Conservation (phyloP, 2,888 invertebrate species). For the Platycheirus albimanus region DNA sequence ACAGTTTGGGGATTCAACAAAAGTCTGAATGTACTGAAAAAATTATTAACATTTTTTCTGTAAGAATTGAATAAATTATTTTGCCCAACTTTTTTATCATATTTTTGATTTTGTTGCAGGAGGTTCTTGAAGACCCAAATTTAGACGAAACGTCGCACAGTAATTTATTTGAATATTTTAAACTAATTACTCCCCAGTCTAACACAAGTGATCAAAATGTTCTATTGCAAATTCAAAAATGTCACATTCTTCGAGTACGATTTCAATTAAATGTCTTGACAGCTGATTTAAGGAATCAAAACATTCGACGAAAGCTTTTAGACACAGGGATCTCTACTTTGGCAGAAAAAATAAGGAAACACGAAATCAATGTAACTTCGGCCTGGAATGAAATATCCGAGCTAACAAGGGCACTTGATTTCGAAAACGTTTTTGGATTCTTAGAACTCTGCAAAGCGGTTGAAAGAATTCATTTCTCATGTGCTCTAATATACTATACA, state of each 20-base stretch:
- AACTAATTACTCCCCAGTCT: slow-evolving; percentile 77
- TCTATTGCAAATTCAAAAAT: slow-evolving; percentile 77
- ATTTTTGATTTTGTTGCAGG: slow-evolving; percentile 59
- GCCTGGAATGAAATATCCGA: slow-evolving; percentile 78
- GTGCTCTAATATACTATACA: slow-evolving; percentile 79
- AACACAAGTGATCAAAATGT: slow-evolving; percentile 74
- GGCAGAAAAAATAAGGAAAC: slow-evolving; percentile 58
- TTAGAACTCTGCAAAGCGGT: slow-evolving; percentile 78
- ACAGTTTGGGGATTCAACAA: slow-evolving; percentile 77
- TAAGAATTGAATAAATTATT: slow-evolving; percentile 62
- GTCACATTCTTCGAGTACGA: slow-evolving; percentile 76
- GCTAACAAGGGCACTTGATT: slow-evolving; percentile 77
- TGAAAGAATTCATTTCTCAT: slow-evolving; percentile 79
- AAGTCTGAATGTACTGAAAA: slow-evolving; percentile 76
- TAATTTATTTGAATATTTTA: slow-evolving; percentile 79
- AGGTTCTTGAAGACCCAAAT: slow-evolving; percentile 70
- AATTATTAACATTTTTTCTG: slow-evolving; percentile 77
- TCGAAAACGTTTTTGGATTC: slow-evolving; percentile 78
- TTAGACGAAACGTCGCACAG: slow-evolving; percentile 74
- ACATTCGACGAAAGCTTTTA: slow-evolving; percentile 76
- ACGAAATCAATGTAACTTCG: slow-evolving; percentile 77
- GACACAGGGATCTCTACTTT: slow-evolving; percentile 78
- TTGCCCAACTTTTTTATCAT: neutral
- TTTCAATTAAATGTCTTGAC: slow-evolving; percentile 76
- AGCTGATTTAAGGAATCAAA: slow-evolving; percentile 75